Percentiles rank a stretch among this genome's conserved stretches.
These are phyloP conservation scores for Emys orbicularis DNA, from an alignment of 2,797 vertebrate genomes.

Conservation along the genomic window DNA sequence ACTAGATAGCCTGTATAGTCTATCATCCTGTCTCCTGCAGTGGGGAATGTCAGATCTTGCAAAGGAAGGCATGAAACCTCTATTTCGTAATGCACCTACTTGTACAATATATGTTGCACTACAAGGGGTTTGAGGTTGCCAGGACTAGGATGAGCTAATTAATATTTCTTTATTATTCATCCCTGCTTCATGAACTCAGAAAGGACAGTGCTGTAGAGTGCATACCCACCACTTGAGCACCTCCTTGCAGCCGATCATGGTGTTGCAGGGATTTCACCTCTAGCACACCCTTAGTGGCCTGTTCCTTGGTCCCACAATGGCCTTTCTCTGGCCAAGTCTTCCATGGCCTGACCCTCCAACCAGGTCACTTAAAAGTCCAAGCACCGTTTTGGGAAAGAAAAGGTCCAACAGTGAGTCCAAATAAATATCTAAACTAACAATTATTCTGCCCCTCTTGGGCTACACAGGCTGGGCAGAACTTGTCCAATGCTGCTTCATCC, in stretches of 20 bases:
- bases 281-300: background rate
- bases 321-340: background rate
- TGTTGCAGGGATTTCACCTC: too few relatives aligned
- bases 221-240: too few relatives aligned
- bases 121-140: background rate
- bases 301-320: background rate
- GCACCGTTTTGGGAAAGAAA: background rate
- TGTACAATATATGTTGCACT: too few relatives aligned
- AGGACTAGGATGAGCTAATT: background rate
- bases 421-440: background rate
- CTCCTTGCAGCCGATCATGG: too few relatives aligned
- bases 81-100: background rate
- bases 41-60: background rate
- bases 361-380: background rate
- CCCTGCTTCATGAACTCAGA: background rate
- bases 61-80: background rate
- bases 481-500: background rate
- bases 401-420: background rate
- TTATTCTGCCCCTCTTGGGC: background rate
- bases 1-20: background rate
- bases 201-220: background rate
- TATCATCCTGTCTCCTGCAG: background rate
- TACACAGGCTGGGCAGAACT: background rate
- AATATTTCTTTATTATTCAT: background rate
- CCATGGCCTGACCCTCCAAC: background rate